phyloP scores from a whole-genome alignment of 2,888 invertebrate species.

The Oscheius onirici region DNA sequence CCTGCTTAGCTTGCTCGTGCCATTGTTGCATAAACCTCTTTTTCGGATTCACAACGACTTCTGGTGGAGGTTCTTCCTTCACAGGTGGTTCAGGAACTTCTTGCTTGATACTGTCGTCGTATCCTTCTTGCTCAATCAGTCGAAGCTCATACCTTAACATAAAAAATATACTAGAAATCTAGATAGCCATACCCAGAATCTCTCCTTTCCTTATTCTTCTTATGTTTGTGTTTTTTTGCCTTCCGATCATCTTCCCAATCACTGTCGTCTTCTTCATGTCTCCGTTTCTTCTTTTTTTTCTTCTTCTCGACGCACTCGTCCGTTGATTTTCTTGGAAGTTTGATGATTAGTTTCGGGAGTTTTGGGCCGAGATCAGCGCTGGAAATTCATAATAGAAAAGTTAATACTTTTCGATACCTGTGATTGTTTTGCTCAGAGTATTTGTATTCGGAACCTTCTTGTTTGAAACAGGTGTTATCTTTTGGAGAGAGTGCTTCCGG shows the following conservation, averaged over 20 bases:
- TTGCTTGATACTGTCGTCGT: background rate
- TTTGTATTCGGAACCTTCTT: constrained; percentile 4
- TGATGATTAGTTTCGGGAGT: constrained; percentile 49
- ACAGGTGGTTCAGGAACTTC: background rate
- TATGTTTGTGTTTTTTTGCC: constrained; percentile 10
- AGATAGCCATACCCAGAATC: constrained; percentile 12
- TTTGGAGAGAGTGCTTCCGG: constrained; percentile 16
- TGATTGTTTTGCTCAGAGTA: constrained; percentile 1
- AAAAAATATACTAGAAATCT: background rate
- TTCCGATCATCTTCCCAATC: constrained; percentile 37
- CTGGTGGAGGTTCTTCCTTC: constrained; percentile 8
- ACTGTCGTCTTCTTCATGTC: constrained; percentile 34
- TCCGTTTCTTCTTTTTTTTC: constrained; percentile 33
- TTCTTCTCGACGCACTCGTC: constrained; percentile 25
- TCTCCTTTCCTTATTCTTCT: background rate
- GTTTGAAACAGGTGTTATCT: constrained; percentile 43
- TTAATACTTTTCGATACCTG: background rate
- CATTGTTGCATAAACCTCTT: constrained; percentile 2
- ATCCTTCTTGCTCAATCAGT: constrained; percentile 10
- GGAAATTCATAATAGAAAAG: background rate
- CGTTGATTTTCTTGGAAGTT: constrained; percentile 27
- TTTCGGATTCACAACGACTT: background rate
- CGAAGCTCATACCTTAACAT: constrained; percentile 24
- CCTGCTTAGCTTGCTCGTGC: constrained; percentile 32
- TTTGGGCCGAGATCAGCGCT: constrained; percentile 22